Evolutionary conservation across 2,113 vertebrate genomes (phyloP).

Genomic region (Thryonomys swinderianus): DNA sequence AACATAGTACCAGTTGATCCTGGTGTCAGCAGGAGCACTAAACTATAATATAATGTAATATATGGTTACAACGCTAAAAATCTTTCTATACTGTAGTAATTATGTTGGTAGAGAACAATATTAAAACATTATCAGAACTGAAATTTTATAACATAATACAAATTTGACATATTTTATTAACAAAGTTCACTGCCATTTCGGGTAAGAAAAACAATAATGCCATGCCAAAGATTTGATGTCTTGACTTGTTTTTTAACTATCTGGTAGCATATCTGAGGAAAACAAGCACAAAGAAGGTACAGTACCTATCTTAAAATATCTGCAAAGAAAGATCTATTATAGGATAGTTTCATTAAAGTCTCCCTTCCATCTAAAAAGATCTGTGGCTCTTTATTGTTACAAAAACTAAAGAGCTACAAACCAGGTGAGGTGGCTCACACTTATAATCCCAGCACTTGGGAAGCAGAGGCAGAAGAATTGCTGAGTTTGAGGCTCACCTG

Average conservation of each 20-base stretch:
- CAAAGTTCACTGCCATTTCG: conserved; percentile 39
- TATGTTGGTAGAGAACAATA: conserved; percentile 15
- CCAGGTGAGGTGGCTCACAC: no score
- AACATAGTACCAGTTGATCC: neutral
- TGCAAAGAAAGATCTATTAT: neutral
- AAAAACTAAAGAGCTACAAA: conserved; percentile 18
- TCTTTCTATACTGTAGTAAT: neutral
- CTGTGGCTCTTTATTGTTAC: neutral
- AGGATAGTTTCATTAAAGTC: neutral
- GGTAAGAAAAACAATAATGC: conserved; percentile 5
- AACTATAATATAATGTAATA: neutral
- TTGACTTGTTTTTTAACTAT: neutral
- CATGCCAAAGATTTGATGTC: neutral
- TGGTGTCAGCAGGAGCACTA: neutral
- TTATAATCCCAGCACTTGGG: no score
- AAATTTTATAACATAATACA: conserved; percentile 29
- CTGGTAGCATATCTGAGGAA: neutral
- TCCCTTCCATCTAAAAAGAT: conserved; percentile 51
- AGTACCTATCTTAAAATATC: conserved; percentile 29
- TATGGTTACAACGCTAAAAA: conserved; percentile 36
- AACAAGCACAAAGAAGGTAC: neutral
- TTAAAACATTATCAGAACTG: conserved; percentile 18
- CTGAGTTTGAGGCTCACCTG: no score
- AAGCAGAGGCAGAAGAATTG: no score
- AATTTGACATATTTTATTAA: conserved; percentile 3